Evolutionary conservation across 1,140 invertebrate genomes (phyloP).

Genomic region (Caenorhabditis briggsae): DNA sequence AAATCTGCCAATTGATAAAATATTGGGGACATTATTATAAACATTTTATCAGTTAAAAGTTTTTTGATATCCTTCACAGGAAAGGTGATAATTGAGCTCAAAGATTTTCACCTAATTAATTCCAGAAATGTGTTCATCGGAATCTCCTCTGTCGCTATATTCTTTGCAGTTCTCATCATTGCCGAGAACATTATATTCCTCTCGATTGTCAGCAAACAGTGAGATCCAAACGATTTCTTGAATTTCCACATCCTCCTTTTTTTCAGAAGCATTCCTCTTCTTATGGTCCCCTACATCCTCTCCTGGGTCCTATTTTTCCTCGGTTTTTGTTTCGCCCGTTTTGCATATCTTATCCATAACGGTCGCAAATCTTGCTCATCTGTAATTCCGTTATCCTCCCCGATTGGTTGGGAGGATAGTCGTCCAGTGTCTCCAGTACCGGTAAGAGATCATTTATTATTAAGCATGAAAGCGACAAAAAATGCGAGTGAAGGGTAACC

Average conservation of each 20-base stretch:
- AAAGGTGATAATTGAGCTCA: too few species aligned
- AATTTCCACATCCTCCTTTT: not conserved
- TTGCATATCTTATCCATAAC: conserved; percentile 25
- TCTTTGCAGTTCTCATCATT: conserved; percentile 28
- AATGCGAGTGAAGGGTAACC: not conserved
- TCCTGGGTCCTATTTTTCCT: conserved; percentile 29
- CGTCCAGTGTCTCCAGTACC: conserved; percentile 38
- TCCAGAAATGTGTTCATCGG: conserved; percentile 39
- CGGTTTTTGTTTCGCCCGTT: conserved; percentile 30
- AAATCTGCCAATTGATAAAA: too few species aligned
- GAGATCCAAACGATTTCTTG: not conserved
- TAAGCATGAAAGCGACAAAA: not conserved
- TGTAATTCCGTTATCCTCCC: not conserved
- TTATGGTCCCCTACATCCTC: conserved; percentile 23
- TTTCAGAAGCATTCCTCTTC: conserved; percentile 39
- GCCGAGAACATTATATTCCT: conserved; percentile 31
- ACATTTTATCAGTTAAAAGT: too few species aligned
- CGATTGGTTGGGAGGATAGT: conserved; percentile 31
- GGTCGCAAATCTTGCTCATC: not conserved
- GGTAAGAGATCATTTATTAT: conserved; percentile 16
- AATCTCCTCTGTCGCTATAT: conserved; percentile 3
- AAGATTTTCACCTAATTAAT: not conserved
- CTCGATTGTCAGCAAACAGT: conserved; percentile 39
- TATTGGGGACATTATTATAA: too few species aligned
- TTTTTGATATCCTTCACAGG: too few species aligned